A percentile compares a stretch with the other conserved stretches of the same genome.
Conservation (phyloP, 2,113 vertebrate genomes). For the Ginglymostoma cirratum region DNA sequence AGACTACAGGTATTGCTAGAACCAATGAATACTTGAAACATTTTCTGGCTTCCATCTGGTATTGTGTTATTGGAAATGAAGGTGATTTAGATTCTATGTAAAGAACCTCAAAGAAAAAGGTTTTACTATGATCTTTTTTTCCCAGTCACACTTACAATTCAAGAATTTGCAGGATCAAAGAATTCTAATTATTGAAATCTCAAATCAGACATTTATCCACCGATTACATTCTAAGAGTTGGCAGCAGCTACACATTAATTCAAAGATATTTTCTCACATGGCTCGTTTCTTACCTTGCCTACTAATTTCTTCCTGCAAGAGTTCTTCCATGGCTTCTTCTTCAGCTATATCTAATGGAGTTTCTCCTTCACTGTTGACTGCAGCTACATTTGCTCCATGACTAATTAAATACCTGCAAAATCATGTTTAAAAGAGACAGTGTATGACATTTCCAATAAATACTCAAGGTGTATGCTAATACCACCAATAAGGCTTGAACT, state of each 20-base stretch:
- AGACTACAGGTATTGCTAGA: background rate
- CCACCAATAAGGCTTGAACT: background rate
- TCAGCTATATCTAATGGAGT: constrained; percentile 96
- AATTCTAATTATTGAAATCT: background rate
- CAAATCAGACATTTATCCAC: background rate
- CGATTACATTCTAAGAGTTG: background rate
- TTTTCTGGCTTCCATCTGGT: background rate
- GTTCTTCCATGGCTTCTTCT: constrained; percentile 95
- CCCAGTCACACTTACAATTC: background rate
- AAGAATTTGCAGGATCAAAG: background rate
- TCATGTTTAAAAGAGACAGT: background rate
- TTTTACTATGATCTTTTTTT: background rate
- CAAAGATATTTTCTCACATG: background rate
- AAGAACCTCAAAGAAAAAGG: background rate
- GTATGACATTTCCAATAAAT: too few relatives aligned
- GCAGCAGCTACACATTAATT: background rate
- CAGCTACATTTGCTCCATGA: constrained; percentile 87
- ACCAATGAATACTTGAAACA: background rate
- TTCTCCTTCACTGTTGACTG: constrained; percentile 98
- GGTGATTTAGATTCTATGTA: background rate
- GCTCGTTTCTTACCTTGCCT: constrained; percentile 74
- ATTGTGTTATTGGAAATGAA: background rate
- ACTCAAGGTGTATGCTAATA: background rate
- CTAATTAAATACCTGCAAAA: constrained; percentile 83
- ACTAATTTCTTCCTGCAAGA: constrained; percentile 96